Evolutionary conservation across 2,113 vertebrate genomes (phyloP), one percentile per base, ranked within the genome.

Genomic region (Dunckerocampus dactyliophorus): DNA sequence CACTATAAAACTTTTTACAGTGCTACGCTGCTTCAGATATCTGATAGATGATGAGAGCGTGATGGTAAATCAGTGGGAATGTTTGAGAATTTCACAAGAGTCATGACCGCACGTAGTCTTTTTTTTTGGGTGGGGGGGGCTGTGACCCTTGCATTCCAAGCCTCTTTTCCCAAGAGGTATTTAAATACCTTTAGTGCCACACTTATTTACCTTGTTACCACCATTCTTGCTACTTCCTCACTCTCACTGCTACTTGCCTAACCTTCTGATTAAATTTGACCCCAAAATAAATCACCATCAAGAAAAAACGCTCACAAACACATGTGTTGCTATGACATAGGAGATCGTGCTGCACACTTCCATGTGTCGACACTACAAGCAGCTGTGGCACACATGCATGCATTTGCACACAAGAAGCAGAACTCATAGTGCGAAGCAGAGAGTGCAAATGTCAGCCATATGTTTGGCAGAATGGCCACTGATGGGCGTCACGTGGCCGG

Each of bases 101-200:
- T 14, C 31, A 52, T 31, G 45, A 34, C 67, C 12, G 10, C 28
- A 24, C 2, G 7, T 37, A 50, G 8, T 19, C 20, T 22, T 31
- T 45, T 17, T 55, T 19, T 56, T 52, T n/a, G n/a, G n/a, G n/a
- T n/a, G n/a, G n/a, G n/a, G n/a, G 7, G 47, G 37, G 48, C 22
- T 47, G 50, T 78, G 65, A 72, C 54, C 65, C 59, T 69, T 62
- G 47, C 73, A 86, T 87, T 84, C 78, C 70, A 75, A 70, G 59
- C 58, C 70, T 65, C 34, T 39, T 14, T 65, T 76, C 31, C 64
- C 69, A 4, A 46, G 60, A 61, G 66, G 77, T 75, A 72, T 75
- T 82, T 74, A 76, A 85, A 83, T 79, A 77, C 66, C 59, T 81
- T 53, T 42, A 63, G 55, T 72, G 57, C 58, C 59, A 13, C 10